Conservation (phyloP, 2,888 invertebrate genomes). For the Anoplius nigerrimus region DNA sequence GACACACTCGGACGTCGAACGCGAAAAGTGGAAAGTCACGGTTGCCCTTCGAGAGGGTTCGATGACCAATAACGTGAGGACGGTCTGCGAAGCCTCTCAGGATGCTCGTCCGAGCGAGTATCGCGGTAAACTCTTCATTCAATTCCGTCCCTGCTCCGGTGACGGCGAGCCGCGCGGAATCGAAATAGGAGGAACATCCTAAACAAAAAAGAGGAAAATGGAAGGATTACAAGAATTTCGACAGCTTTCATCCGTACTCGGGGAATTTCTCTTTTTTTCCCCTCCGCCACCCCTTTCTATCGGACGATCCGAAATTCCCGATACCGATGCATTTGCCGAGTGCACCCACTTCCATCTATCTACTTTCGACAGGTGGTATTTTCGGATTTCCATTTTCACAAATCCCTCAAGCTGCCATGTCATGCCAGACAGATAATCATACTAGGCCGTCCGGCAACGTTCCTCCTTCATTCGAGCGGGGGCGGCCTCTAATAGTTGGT, state of each 20-base stretch:
- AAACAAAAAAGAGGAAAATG: no score
- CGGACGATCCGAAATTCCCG: conserved; percentile 24
- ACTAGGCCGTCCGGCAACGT: conserved; percentile 21
- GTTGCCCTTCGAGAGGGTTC: no score
- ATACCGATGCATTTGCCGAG: conserved; percentile 25
- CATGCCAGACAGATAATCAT: conserved; percentile 31
- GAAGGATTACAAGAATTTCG: conserved; percentile 7
- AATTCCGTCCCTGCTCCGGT: not conserved
- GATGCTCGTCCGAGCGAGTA: no score
- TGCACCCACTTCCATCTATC: conserved; percentile 30
- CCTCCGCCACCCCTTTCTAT: not conserved
- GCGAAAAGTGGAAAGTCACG: no score
- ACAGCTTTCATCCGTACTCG: conserved; percentile 3
- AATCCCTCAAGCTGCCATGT: conserved; percentile 32
- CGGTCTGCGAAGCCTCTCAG: no score
- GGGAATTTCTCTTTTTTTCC: not conserved
- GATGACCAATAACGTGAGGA: no score
- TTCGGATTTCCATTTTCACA: conserved; percentile 38
- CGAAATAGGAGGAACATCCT: conserved; percentile 1
- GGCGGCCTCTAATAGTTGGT: not conserved
- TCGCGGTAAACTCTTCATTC: no score
- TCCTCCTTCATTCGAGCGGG: not conserved
- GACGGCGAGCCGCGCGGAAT: not conserved
- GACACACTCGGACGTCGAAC: no score
- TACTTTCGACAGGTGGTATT: conserved; percentile 26